Evolutionary conservation across 2,888 invertebrate species (phyloP).

Genomic region (Galerucella nymphaeae): DNA sequence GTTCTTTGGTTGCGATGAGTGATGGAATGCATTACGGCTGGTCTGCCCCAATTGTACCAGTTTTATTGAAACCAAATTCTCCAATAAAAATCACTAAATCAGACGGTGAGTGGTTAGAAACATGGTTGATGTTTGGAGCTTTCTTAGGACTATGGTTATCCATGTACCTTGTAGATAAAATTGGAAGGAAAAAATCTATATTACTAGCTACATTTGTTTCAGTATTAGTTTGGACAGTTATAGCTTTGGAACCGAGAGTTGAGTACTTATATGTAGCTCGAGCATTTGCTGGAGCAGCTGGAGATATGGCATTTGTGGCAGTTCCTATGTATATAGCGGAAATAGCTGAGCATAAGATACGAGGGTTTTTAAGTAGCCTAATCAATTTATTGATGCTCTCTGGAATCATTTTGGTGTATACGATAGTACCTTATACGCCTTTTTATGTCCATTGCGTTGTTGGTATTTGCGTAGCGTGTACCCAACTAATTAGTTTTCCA

Average conservation of each 20-base stretch:
- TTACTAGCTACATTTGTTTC: slow-evolving; percentile 59
- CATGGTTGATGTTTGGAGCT: slow-evolving; percentile 55
- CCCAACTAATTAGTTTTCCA: slow-evolving; percentile 58
- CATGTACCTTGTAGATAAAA: slow-evolving; percentile 57
- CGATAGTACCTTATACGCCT: slow-evolving; percentile 55
- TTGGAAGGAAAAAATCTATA: slow-evolving; percentile 60
- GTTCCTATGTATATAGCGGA: slow-evolving; percentile 64
- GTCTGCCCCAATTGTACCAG: slow-evolving; percentile 60
- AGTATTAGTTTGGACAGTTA: slow-evolving; percentile 60
- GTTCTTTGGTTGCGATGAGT: slow-evolving; percentile 61
- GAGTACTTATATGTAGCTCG: slow-evolving; percentile 58
- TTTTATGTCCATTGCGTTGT: slow-evolving; percentile 53
- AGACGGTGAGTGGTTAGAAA: slow-evolving; percentile 56
- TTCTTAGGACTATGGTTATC: slow-evolving; percentile 59
- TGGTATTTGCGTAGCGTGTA: slow-evolving; percentile 54
- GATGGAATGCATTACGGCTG: slow-evolving; percentile 65
- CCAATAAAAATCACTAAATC: slow-evolving; percentile 55
- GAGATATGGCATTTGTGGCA: slow-evolving; percentile 63
- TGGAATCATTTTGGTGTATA: slow-evolving; percentile 61
- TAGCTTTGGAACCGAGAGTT: slow-evolving; percentile 56
- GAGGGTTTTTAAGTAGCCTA: slow-evolving; percentile 61
- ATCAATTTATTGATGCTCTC: slow-evolving; percentile 63
- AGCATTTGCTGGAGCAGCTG: slow-evolving; percentile 60
- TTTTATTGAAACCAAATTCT: slow-evolving; percentile 59
- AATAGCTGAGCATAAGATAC: slow-evolving; percentile 62